Evolutionary conservation across 2,797 vertebrate genomes (phyloP), one percentile per base, ranked within the genome.

Genomic region (Halcyon badia): DNA sequence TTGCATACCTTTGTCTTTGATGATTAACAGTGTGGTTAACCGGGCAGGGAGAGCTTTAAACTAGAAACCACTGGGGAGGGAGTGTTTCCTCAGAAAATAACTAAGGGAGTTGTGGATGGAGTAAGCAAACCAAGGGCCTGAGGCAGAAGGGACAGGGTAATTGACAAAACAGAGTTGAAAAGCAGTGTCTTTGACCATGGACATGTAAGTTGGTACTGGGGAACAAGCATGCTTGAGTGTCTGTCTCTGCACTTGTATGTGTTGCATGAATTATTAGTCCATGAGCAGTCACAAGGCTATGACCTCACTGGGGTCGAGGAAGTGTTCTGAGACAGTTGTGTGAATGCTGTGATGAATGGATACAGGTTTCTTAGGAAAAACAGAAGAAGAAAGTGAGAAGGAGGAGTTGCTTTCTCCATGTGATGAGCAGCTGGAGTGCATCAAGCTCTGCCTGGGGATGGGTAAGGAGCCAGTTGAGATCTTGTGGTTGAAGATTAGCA

Each of bases 171-270:
- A 48, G 60, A 33, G 13, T 46, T 39, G 33, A 70, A 79, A 21
- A 54, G 30, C 25, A 73, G 30, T 25, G 10, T 57, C 12, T 56
- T 75, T 75, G 19, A 69, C 19, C 22, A 10, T 21, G 9, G 51
- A 15, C 14, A 30, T 65, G n/a, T 60, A 52, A 54, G 33, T 33
- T 17, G 79, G 7, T 41, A 41, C 14, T 60, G 25, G 26, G 21
- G 30, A 66, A 70, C 0, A 15, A 6, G 33, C 54, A 35, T 0
- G 2, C 22, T 20, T 76, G 31, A 5, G 14, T 56, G 18, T 18
- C 39, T 22, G 8, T 19, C 49, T 77, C 31, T 35, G 14, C 14
- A 30, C 41, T 65, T 30, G n/a, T 18, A 25, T 7, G 24, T 39
- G 20, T 31, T 56, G 25, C 16, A 22, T 49, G 35, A 76, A 4